Evolutionary conservation across 1,140 invertebrate genomes (phyloP).

Genomic region (Brachionus calyciflorus): DNA sequence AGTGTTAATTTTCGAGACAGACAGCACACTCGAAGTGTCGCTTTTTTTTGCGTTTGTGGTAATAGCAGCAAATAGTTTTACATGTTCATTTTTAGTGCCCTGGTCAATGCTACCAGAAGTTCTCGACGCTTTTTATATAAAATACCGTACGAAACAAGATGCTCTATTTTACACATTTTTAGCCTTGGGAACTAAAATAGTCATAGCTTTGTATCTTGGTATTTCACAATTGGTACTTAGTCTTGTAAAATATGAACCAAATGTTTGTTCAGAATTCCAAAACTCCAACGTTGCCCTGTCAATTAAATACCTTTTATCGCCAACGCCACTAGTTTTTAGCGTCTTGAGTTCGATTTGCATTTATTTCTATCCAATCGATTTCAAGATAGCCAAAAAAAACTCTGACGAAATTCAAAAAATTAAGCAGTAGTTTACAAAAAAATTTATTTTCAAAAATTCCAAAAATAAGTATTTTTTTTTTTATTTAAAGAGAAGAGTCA

Average conservation of each 20-base stretch:
- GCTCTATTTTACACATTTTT: conserved; percentile 45
- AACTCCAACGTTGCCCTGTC: not conserved
- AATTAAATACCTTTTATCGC: conserved; percentile 3
- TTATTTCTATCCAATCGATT: conserved; percentile 37
- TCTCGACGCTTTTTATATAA: conserved; percentile 8
- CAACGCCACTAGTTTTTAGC: not conserved
- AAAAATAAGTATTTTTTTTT: not conserved
- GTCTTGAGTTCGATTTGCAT: not conserved
- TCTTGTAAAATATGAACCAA: not conserved
- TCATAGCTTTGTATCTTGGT: conserved; percentile 21
- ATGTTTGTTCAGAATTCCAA: conserved; percentile 26
- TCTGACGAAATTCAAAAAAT: conserved; percentile 3
- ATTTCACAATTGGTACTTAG: conserved; percentile 18
- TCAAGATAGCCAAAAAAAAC: conserved; percentile 13
- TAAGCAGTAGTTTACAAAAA: not conserved
- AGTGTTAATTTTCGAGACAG: not conserved
- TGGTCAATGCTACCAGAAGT: conserved; percentile 27
- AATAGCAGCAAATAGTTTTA: conserved; percentile 22
- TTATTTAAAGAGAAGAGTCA: not conserved
- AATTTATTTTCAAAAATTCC: not conserved
- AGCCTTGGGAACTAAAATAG: conserved; percentile 14
- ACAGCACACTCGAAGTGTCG: not conserved
- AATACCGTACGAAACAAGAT: conserved; percentile 25
- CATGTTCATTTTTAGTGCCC: conserved; percentile 21
- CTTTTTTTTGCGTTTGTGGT: conserved; percentile 3